A percentile compares a stretch with the other conserved stretches of the same genome.
phyloP scores from a whole-genome alignment of 2,888 invertebrate genomes.

The Seira sanloemensis region DNA sequence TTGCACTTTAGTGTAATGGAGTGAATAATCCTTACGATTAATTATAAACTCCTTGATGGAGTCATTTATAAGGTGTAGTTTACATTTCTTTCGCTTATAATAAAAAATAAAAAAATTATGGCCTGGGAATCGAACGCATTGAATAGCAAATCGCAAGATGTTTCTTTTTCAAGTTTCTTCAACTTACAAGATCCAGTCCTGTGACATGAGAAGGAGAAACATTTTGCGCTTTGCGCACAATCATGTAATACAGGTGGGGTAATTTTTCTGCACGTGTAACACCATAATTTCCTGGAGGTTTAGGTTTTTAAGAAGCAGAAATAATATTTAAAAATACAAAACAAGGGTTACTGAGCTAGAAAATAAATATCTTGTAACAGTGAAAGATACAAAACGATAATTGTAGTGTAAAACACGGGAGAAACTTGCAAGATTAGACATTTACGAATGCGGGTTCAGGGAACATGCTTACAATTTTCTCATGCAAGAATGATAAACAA shows the following conservation, averaged over 20 bases:
- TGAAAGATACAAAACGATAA: not conserved
- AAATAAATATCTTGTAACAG: not conserved
- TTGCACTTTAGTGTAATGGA: too few relatives aligned
- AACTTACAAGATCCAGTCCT: not conserved
- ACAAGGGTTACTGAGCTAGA: not conserved
- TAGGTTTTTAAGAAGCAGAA: too few relatives aligned
- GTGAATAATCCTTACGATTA: too few relatives aligned
- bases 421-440: not conserved
- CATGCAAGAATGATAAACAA: not conserved
- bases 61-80: too few relatives aligned
- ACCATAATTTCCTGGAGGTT: not conserved
- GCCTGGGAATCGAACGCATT: not conserved
- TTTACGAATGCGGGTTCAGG: not conserved
- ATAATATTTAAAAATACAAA: too few relatives aligned
- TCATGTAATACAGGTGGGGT: not conserved
- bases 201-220: not conserved
- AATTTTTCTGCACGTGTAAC: not conserved
- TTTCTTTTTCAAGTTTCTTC: not conserved
- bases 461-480: not conserved
- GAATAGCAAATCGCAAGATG: not conserved
- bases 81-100: not conserved
- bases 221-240: not conserved
- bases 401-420: not conserved
- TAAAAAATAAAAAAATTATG: not conserved
- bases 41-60: too few relatives aligned